Conservation (phyloP, 2,113 vertebrate genomes). For the Aphyosemion australe region DNA sequence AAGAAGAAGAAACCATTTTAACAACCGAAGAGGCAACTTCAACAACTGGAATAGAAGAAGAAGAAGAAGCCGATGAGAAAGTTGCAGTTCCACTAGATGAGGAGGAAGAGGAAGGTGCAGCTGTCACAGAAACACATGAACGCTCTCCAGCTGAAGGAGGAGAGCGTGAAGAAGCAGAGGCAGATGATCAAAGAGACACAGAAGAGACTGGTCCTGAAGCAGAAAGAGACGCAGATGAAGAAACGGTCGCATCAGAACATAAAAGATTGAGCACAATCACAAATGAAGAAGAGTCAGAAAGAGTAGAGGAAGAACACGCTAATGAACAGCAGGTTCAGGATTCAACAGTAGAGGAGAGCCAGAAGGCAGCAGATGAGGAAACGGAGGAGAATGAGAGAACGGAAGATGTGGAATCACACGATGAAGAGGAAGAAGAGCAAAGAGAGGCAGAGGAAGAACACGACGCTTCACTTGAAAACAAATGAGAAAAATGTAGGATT, state of each 20-base stretch:
- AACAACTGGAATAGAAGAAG: not conserved
- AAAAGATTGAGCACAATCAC: conserved; percentile 8
- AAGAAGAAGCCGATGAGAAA: not conserved
- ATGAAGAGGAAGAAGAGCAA: conserved; percentile 33
- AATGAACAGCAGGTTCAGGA: conserved; percentile 13
- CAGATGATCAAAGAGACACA: conserved; percentile 7
- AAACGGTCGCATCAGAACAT: conserved; percentile 21
- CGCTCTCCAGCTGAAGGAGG: not conserved
- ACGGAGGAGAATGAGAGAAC: not conserved
- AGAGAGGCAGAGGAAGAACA: conserved; percentile 30
- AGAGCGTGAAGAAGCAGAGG: conserved; percentile 2
- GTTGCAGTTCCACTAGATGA: too few species aligned
- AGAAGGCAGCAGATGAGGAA: not conserved
- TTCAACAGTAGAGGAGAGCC: not conserved
- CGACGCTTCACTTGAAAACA: conserved; percentile 42
- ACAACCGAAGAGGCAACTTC: not conserved
- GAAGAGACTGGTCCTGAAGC: conserved; percentile 22
- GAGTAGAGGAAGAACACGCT: conserved; percentile 1
- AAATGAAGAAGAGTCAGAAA: not conserved
- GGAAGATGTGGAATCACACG: conserved; percentile 1
- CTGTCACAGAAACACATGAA: conserved; percentile 2
- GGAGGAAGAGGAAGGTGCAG: not conserved
- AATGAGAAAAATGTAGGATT: conserved; percentile 64
- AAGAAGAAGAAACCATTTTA: not conserved
- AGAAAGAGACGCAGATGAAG: conserved; percentile 16